phyloP scores from a whole-genome alignment of 2,113 vertebrate genomes.

The Xenotilapia leptura region DNA sequence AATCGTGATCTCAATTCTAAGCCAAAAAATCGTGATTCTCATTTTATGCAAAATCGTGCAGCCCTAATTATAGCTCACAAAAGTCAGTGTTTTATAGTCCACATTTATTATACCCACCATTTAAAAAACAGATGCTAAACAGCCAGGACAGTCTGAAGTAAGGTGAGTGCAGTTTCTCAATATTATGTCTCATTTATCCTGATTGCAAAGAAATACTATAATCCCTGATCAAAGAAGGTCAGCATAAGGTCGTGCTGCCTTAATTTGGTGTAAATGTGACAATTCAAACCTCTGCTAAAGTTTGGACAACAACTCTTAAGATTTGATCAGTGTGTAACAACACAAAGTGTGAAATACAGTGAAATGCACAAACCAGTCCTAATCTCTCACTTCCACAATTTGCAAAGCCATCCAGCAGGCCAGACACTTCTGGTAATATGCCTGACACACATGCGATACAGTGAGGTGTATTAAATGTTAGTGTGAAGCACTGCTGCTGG shows the following conservation, averaged over 20 bases:
- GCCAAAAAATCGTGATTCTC: too few relatives aligned
- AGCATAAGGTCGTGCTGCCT: rapidly evolving
- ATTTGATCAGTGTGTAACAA: background rate
- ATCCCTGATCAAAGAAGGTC: background rate
- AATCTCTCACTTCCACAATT: background rate
- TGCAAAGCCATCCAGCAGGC: background rate
- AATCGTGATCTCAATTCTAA: too few relatives aligned
- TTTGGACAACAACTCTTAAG: background rate
- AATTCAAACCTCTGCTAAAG: background rate
- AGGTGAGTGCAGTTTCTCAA: background rate
- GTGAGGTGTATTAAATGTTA: background rate
- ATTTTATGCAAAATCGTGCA: too few relatives aligned
- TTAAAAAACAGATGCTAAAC: background rate
- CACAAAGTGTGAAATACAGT: rapidly evolving
- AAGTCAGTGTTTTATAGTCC: too few relatives aligned
- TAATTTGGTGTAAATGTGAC: rapidly evolving
- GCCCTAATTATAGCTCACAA: too few relatives aligned
- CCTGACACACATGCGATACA: background rate
- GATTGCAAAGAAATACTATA: background rate
- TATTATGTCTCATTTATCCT: background rate
- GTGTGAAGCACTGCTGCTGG: background rate
- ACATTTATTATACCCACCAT: background rate
- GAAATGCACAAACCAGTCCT: background rate
- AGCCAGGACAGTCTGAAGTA: background rate
- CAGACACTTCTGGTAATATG: background rate